These are phyloP conservation scores for Hippocampus zosterae DNA, from an alignment of 2,113 vertebrate species.

Conservation along the genomic window DNA sequence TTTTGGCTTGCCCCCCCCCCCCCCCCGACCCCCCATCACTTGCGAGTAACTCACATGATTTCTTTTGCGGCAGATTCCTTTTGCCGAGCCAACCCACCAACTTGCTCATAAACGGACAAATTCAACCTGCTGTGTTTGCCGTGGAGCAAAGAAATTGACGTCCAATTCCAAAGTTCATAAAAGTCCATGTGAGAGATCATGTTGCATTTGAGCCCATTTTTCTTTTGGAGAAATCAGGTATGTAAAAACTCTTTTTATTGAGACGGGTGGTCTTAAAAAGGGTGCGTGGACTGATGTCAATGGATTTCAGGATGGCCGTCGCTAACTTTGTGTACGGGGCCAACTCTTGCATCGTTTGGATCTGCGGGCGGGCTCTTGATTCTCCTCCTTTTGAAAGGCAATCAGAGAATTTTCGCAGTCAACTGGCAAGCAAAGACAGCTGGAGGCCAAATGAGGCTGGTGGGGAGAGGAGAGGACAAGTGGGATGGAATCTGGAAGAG, in stretches of 20 bases:
- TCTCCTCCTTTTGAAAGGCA: slow-evolving; percentile 55
- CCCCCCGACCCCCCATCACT: too few species aligned
- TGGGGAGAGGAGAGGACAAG: slow-evolving; percentile 32
- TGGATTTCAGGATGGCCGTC: slow-evolving; percentile 46
- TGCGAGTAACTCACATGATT: too few species aligned
- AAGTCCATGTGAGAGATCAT: neutral
- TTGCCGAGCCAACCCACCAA: too few species aligned
- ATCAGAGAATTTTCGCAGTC: slow-evolving; percentile 57
- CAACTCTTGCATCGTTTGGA: slow-evolving; percentile 56
- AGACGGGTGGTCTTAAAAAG: neutral
- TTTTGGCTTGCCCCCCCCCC: too few species aligned
- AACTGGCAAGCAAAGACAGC: slow-evolving; percentile 45
- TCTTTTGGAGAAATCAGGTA: slow-evolving; percentile 47
- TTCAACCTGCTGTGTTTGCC: too few species aligned
- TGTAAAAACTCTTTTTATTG: slow-evolving; percentile 56
- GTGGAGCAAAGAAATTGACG: too few species aligned
- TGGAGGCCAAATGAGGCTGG: slow-evolving; percentile 18
- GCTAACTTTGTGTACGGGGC: slow-evolving; percentile 26
- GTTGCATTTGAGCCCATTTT: slow-evolving; percentile 47
- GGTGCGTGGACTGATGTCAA: slow-evolving; percentile 46
- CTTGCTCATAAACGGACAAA: too few species aligned
- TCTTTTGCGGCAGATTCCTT: too few species aligned
- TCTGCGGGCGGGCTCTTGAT: slow-evolving; percentile 42
- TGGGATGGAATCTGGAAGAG: slow-evolving; percentile 38
- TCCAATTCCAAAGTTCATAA: too few species aligned